Base-by-base conservation (phyloP, 2,888 invertebrate species). In the Dolichomitus sp. region DNA sequence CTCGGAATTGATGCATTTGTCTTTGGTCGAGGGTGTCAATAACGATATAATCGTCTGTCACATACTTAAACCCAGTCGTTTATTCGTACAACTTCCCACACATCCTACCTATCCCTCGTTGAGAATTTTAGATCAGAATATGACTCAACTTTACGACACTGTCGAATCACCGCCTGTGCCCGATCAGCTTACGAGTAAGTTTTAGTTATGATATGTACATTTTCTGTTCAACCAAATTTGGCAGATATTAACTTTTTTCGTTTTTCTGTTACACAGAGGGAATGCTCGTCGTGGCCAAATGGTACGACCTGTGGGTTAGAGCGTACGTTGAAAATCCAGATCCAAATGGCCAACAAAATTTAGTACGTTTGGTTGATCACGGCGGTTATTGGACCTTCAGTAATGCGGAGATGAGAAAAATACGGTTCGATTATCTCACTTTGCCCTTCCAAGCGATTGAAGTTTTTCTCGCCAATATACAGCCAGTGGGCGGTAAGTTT, bases 361-460 rank as follows among this genome's bases (percentile, higher is more conserved):
- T 98, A 86, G 96, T 99, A 77, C 97, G 97, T 94, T 97, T 98
- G 93, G 96, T 99, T 69, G 99, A 99, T 94, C 98, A 98, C 90
- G 99, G 99, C 66, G 99, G 99, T 69, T 99, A 97, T 94, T 96
- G 97, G 90, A 96, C 96, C 80, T 95, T 99, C 75, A 96, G 96
- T 88, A 96, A 97, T 87, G 95, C 96, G 76, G 95, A 96, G 87
- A 95, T 99, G 91, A 96, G 98, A 92, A 99, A 99, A 95, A 99
- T 99, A 88, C 96, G 98, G 89, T 97, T 97, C 74, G 99, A 99
- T 94, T 99, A 98, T 94, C 97, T 99, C 95, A 95, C 96, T 80
- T 95, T 99, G 93, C 99, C 99, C 73, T 99, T 99, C 96, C 99
- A 99, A 96, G 98, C 99, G 79, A 97, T 98, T 66, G 99, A 99